A percentile compares a stretch with the other conserved stretches of the same genome.
These are phyloP conservation scores for Malurus alboscapulatus DNA, from an alignment of 2,113 vertebrate genomes.

Conservation along the genomic window DNA sequence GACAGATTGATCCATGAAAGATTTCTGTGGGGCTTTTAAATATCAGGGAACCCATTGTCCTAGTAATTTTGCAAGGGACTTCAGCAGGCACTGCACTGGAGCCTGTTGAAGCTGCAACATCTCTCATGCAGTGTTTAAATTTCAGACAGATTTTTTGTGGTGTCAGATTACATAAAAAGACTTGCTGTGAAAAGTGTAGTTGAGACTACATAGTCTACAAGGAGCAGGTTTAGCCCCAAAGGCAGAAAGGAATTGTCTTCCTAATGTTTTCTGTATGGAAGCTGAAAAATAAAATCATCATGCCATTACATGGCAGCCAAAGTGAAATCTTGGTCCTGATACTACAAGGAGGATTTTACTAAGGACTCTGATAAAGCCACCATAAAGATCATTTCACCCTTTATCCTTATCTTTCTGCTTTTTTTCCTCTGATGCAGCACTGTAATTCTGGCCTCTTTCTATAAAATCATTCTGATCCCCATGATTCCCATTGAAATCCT, in stretches of 20 bases:
- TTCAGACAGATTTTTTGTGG: neutral
- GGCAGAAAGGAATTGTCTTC: neutral
- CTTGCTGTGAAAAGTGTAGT: neutral
- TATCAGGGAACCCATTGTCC: neutral
- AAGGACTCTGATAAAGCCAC: neutral
- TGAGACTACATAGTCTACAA: neutral
- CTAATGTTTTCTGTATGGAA: neutral
- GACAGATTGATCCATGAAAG: neutral
- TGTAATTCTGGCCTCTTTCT: neutral
- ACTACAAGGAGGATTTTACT: neutral
- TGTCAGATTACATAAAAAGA: neutral
- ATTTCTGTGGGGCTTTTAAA: neutral
- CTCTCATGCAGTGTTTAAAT: neutral
- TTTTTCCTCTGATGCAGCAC: neutral
- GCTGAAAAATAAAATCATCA: neutral
- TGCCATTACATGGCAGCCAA: neutral
- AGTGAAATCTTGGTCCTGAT: neutral
- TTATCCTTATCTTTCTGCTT: neutral
- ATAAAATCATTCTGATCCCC: neutral
- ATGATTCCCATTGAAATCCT: neutral
- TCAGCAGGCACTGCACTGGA: rapidly evolving
- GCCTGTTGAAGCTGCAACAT: neutral
- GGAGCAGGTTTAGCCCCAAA: neutral
- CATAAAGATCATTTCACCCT: neutral
- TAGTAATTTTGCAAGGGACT: neutral